Evolutionary conservation across 2,888 invertebrate species (phyloP), one percentile per base, ranked within the genome.

Genomic region (Gymnocheta viridis): DNA sequence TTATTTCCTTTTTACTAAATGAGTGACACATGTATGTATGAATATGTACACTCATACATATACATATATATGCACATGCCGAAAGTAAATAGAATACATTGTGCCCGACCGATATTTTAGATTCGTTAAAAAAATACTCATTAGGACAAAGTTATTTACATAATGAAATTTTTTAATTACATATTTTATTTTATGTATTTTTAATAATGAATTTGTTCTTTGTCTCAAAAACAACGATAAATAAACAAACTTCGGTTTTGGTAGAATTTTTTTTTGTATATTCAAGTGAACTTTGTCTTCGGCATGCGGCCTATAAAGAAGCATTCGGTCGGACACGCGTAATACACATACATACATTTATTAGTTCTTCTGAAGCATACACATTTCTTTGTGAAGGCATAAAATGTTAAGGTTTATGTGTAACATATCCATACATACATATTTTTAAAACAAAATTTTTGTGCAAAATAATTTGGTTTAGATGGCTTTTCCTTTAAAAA

Each of bases 301-400:
- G 7, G 19, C 4, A 47, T 7, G 7, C 6, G 19, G 24, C 10
- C 22, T 22, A n/a, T n/a, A 24, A 19, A 19, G 19, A 19, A 47
- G 9, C 6, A 1, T 47, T 47, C 47, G 47, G 19, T 47, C 47
- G 17, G 19, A 47, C 44, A 17, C 41, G 27, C 27, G 2, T 27
- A 27, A 4, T 62, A 1, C 12, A 29, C 14, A 44, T n/a, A 22
- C 5, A 22, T 22, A n/a, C 1, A n/a, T 70, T 32, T 64, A 9
- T 22, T 35, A 10, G 22, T 35, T 64, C 12, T 24, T 19, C 54
- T 67, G n/a, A 29, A 62, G 32, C n/a, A 72, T 64, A 44, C 67
- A 67, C 41, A 81, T 27, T 62, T 54, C 41, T 44, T 47, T 73
- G 62, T 62, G 22, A 58, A 32, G 3, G 22, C 44, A 58, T 60